Evolutionary conservation across 2,888 invertebrate genomes (phyloP).

Genomic region (Agrypnus murinus): DNA sequence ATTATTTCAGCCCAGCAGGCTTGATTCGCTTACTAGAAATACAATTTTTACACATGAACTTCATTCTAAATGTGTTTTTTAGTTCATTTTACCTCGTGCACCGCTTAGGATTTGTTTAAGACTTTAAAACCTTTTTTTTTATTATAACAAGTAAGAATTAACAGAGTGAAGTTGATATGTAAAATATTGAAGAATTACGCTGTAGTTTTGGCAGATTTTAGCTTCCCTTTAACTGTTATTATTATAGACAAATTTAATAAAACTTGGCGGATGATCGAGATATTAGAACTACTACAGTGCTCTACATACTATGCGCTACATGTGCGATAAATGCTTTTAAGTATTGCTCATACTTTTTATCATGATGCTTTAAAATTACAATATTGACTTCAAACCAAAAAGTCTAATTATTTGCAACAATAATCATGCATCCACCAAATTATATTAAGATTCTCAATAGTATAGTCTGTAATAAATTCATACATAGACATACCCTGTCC

Average conservation of each 20-base stretch:
- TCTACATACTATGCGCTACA: no score
- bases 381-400: no score
- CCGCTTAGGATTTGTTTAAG: background rate
- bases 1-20: constrained; percentile 39
- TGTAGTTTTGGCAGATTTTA: constrained; percentile 38
- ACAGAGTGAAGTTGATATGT: constrained; percentile 52
- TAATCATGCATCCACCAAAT: no score
- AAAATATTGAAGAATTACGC: constrained; percentile 39
- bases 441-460: no score
- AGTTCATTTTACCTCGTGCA: no score
- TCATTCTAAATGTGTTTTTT: constrained; percentile 32
- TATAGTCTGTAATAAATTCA: constrained; percentile 28
- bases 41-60: constrained; percentile 49
- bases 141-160: constrained; percentile 34
- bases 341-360: no score
- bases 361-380: no score
- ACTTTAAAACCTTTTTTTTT: constrained; percentile 4
- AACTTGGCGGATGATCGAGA: no score
- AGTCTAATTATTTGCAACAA: no score
- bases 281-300: no score
- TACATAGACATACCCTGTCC: constrained; percentile 32
- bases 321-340: no score
- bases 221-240: constrained; percentile 15
- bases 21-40: constrained; percentile 41
- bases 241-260: no score